A percentile compares a stretch with the other conserved stretches of the same genome.
Evolutionary conservation across 2,888 invertebrate species (phyloP).

Genomic region (Criorhina ranunculi): DNA sequence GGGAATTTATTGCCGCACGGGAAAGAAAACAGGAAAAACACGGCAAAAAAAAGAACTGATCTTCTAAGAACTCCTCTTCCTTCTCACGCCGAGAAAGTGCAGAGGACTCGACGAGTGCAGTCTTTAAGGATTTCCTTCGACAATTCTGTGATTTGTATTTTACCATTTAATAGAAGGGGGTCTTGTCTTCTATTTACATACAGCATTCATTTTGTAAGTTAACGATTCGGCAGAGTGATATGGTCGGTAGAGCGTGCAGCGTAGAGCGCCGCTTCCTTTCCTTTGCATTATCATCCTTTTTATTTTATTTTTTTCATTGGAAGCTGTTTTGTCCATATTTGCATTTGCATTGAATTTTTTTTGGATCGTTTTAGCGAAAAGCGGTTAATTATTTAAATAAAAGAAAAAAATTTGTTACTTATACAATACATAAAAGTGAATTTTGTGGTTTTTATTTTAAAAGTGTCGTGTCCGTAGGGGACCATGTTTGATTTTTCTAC

Average conservation of each 20-base stretch:
- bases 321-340: conserved; percentile 42
- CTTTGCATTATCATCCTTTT: conserved; percentile 25
- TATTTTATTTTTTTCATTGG: conserved; percentile 18
- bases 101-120: conserved; percentile 35
- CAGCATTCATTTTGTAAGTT: conserved; percentile 62
- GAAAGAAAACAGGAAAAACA: conserved; percentile 85
- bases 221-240: conserved; percentile 33
- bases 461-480: not conserved
- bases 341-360: conserved; percentile 40
- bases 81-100: conserved; percentile 1
- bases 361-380: conserved; percentile 28
- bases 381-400: conserved; percentile 49
- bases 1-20: conserved; percentile 92
- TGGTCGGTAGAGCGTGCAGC: conserved; percentile 1
- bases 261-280: not conserved
- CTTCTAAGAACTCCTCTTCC: conserved; percentile 19
- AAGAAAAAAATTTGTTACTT: conserved; percentile 54
- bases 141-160: conserved; percentile 76
- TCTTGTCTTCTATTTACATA: conserved; percentile 48
- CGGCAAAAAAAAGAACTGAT: conserved; percentile 79
- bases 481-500: not conserved
- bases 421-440: conserved; percentile 4
- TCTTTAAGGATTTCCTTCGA: conserved; percentile 69
- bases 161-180: conserved; percentile 61
- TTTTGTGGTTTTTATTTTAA: not conserved